These are phyloP conservation scores for Ctenosaura bakeri DNA, from an alignment of 2,797 vertebrate species.

Conservation along the genomic window DNA sequence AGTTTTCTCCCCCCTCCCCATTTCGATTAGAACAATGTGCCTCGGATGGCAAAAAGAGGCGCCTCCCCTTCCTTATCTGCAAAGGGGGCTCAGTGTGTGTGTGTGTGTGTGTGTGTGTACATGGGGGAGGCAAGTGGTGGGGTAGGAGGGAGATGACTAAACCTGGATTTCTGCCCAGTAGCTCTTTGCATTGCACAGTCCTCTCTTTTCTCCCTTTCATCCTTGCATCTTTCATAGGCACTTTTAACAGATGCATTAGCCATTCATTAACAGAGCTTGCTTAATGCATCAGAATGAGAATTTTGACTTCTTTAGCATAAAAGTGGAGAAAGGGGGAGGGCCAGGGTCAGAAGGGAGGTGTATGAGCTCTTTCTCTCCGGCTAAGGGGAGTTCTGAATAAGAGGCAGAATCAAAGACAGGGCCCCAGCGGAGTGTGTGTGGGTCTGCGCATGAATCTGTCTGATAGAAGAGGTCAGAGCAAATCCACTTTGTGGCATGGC, in stretches of 20 bases:
- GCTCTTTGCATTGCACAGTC: conserved; percentile 50
- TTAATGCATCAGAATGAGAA: conserved; percentile 64
- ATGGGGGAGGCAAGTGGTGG: not conserved
- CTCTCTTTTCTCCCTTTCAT: conserved; percentile 19
- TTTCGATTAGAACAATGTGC: conserved; percentile 78
- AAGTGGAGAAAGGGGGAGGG: conserved; percentile 12
- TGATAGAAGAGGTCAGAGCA: no score
- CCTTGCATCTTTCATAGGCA: conserved; percentile 19
- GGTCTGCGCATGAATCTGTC: not conserved
- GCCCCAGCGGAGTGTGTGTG: not conserved
- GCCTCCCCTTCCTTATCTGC: conserved; percentile 58
- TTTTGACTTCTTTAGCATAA: conserved; percentile 64
- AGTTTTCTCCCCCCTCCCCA: conserved; percentile 66
- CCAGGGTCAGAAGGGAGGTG: not conserved
- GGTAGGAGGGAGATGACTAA: conserved; percentile 25
- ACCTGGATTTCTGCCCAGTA: conserved; percentile 72
- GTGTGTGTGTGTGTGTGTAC: conserved; percentile 3
- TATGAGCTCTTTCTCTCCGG: not conserved
- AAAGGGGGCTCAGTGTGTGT: not conserved
- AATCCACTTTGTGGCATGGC: no score
- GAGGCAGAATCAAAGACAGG: not conserved
- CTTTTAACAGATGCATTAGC: conserved; percentile 57
- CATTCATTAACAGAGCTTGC: conserved; percentile 65
- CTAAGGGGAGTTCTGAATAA: conserved; percentile 6
- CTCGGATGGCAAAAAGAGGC: conserved; percentile 71